Evolutionary conservation across 2,797 vertebrate species (phyloP).

Genomic region (Megaceryle alcyon): DNA sequence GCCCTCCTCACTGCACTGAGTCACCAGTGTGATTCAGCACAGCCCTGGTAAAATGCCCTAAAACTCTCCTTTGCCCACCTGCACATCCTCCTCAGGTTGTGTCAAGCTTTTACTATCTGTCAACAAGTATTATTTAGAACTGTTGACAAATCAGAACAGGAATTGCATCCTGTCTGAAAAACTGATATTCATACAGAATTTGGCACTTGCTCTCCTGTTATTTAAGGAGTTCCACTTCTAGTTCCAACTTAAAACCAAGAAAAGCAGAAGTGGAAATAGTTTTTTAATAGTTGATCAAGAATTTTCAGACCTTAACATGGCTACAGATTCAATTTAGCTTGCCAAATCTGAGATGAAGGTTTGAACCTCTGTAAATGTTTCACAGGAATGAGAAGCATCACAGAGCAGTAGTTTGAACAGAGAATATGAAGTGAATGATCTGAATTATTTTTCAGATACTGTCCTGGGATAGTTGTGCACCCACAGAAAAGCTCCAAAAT

Average conservation of each 20-base stretch:
- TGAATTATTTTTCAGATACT: background rate
- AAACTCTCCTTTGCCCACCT: background rate
- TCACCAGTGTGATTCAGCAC: background rate
- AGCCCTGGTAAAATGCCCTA: background rate
- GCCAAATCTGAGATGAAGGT: background rate
- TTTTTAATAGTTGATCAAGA: slow-evolving; percentile 25
- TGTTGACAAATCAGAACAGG: slow-evolving; percentile 45
- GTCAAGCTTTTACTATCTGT: background rate
- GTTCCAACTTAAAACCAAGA: slow-evolving; percentile 44
- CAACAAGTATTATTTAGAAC: slow-evolving; percentile 53
- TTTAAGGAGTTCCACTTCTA: slow-evolving; percentile 48
- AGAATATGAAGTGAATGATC: background rate
- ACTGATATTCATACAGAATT: background rate
- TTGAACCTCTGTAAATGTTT: slow-evolving; percentile 29
- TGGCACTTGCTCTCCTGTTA: background rate
- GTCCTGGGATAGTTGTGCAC: background rate
- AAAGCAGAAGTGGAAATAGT: slow-evolving; percentile 55
- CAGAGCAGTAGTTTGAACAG: background rate
- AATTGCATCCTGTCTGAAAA: background rate
- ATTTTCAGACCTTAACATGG: slow-evolving; percentile 46
- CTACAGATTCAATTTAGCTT: background rate
- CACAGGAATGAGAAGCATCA: background rate
- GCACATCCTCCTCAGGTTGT: background rate
- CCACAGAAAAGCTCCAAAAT: background rate
- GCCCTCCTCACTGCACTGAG: background rate